Base-by-base conservation (phyloP, 2,888 invertebrate species). In the Perdita meconis region DNA sequence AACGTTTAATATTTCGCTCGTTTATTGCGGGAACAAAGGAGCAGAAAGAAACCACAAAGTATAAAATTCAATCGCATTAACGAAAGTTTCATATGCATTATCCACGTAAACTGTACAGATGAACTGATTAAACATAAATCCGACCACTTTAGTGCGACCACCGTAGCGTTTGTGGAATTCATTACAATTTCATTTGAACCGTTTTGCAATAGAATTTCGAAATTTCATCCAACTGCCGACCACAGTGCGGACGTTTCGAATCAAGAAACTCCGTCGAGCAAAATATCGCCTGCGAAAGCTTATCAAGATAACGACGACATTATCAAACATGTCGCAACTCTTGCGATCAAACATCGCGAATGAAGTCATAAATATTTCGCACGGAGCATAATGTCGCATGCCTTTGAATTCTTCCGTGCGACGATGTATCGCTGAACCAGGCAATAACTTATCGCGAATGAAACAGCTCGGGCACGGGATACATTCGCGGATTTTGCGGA, bases 401-500 rank as follows among this genome's bases (percentile, higher is more conserved):
- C 12, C 24, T 8, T 38, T 38, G 47, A 40, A 24, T 51, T 16
- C 51, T n/a, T 24, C 40, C 13, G 51, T 12, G 10, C 55, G 12
- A 10, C 34, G 34, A 55, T 22, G 36, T 6, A 36, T 55, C 36
- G 34, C 22, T 13, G 34, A 12, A 19, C 55, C 3, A 3, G 24
- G 1, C 10, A 13, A n/a, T 47, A 44, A 53, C 30, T 36, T 19
- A n/a, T 12, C 44, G 55, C 19, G 42, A 72, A 67, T 67, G 51
- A 53, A 67, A 34, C 26, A 40, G 19, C 6, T 16, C 26, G 26
- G 30, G 5, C 24, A 19, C 13, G 0, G 57, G 76, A 75, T 77
- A 76, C 22, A 64, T 68, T 64, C 13, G 57, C 12, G 67, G 67
- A 67, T 76, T 76, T 63, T 57, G 13, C 22, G 74, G 13, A 19